Evolutionary conservation across 2,888 invertebrate species (phyloP).

Genomic region (Geotrupes spiniger): DNA sequence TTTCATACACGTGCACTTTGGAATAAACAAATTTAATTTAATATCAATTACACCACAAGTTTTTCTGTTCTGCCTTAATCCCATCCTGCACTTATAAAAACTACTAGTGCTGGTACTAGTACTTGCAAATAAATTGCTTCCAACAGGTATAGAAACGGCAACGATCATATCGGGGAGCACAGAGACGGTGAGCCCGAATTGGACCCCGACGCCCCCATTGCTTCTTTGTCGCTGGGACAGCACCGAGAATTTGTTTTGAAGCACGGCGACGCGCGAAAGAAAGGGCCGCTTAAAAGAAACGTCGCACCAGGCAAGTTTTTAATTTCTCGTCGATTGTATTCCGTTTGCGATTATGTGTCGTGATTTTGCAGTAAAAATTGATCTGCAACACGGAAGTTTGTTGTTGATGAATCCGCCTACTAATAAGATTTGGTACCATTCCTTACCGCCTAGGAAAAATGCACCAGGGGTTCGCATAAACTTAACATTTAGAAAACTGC

Average conservation of each 20-base stretch:
- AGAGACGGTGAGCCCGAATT: conserved; percentile 68
- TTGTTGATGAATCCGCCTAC: conserved; percentile 71
- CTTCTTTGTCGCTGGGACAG: conserved; percentile 66
- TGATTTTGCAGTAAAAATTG: conserved; percentile 54
- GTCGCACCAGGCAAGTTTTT: conserved; percentile 50
- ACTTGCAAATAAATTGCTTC: no score
- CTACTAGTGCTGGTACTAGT: no score
- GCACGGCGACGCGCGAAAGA: conserved; percentile 57
- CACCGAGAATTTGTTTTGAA: conserved; percentile 63
- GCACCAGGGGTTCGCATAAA: conserved; percentile 59
- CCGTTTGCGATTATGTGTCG: no score
- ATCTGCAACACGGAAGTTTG: conserved; percentile 64
- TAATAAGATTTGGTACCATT: conserved; percentile 69
- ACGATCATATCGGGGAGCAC: conserved; percentile 70
- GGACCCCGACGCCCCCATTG: conserved; percentile 60
- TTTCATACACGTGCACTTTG: no score
- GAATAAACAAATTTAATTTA: no score
- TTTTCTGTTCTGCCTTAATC: no score
- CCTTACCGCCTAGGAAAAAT: conserved; percentile 60
- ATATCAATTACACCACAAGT: no score
- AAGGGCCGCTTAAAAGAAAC: conserved; percentile 49
- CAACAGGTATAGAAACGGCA: conserved; percentile 63
- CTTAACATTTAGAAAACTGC: conserved; percentile 61
- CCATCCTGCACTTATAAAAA: no score
- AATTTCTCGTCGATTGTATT: neutral